Evolutionary conservation across 2,113 vertebrate species (phyloP).

Genomic region (Cyphomyrus discorhynchus): DNA sequence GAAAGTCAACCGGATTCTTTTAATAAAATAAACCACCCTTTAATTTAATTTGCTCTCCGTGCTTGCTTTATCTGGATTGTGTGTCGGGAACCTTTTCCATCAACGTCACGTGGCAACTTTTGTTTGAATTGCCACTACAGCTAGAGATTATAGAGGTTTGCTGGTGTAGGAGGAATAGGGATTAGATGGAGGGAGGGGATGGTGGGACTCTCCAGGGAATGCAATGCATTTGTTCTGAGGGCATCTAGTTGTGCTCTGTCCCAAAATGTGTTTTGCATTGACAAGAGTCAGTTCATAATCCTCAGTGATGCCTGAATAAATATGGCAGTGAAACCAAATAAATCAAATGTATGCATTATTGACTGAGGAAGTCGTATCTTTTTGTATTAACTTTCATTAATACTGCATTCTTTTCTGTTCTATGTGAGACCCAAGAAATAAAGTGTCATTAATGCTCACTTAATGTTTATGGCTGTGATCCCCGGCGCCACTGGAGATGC

Average conservation of each 20-base stretch:
- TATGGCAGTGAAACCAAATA: background rate
- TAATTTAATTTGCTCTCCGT: too few species aligned
- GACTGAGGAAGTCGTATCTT: background rate
- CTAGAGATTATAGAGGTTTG: too few species aligned
- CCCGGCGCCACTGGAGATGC: background rate
- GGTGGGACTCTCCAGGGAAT: background rate
- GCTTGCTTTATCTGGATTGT: too few species aligned
- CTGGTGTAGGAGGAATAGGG: too few species aligned
- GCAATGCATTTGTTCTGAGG: background rate
- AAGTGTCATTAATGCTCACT: background rate
- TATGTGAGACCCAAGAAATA: background rate
- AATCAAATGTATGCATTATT: background rate
- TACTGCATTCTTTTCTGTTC: background rate
- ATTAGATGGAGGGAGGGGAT: background rate
- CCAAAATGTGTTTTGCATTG: too few species aligned
- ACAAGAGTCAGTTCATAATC: background rate
- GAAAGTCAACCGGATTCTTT: too few species aligned
- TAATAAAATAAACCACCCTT: too few species aligned
- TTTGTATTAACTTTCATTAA: background rate
- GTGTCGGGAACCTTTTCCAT: too few species aligned
- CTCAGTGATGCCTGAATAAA: background rate
- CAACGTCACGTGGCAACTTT: too few species aligned
- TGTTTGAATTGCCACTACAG: too few species aligned
- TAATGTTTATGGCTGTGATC: background rate
- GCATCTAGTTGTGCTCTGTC: background rate